Conservation (phyloP, 1,140 invertebrate genomes). For the Hylyphantes graminicola region DNA sequence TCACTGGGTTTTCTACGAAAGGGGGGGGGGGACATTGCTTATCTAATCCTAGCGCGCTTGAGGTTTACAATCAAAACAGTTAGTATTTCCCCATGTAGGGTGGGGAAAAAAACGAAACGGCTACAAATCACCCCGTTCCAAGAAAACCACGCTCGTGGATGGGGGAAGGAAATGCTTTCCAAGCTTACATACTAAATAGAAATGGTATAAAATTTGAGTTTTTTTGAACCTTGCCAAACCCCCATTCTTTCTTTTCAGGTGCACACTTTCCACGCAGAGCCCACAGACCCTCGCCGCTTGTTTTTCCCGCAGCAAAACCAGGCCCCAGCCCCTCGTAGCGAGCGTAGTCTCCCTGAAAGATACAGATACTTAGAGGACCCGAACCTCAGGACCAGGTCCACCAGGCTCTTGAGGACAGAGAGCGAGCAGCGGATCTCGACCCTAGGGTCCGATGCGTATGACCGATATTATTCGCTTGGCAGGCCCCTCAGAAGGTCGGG, state of each 20-base stretch:
- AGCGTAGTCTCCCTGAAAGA: slow-evolving; percentile 34
- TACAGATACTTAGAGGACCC: slow-evolving; percentile 53
- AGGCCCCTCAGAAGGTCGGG: slow-evolving; percentile 35
- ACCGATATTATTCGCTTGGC: slow-evolving; percentile 52
- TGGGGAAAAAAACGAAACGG: no score
- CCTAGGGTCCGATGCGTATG: slow-evolving; percentile 57
- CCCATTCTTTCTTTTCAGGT: slow-evolving; percentile 8
- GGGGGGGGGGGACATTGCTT: no score
- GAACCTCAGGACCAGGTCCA: slow-evolving; percentile 28
- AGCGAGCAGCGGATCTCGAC: slow-evolving; percentile 66
- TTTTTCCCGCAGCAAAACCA: slow-evolving; percentile 39
- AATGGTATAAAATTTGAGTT: no score
- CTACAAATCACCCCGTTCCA: no score
- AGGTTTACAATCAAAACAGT: no score
- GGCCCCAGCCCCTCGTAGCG: slow-evolving; percentile 36
- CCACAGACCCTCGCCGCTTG: slow-evolving; percentile 40
- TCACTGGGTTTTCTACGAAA: no score
- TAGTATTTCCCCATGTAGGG: no score
- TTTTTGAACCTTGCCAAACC: no score
- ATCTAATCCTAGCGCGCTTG: no score
- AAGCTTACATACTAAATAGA: no score
- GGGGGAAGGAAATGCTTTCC: no score
- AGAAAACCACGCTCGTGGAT: no score
- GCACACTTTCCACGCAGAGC: slow-evolving; percentile 54
- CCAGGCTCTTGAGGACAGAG: slow-evolving; percentile 64